Conservation (phyloP, 2,888 invertebrate genomes). For the Nysson spinosus region DNA sequence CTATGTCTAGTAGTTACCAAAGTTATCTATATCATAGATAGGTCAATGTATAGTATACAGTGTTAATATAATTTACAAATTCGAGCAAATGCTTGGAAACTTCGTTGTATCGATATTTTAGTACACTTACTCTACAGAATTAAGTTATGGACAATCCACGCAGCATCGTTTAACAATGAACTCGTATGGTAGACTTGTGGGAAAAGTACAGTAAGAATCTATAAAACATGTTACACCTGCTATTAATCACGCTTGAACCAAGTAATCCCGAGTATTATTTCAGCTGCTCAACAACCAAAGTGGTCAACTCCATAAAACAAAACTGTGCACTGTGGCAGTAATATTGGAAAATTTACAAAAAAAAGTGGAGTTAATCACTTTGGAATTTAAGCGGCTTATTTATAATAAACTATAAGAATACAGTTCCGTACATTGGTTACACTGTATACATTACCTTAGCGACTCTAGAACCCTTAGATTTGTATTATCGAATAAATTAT, state of each 20-base stretch:
- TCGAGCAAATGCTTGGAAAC: slow-evolving; percentile 37
- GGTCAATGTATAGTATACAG: slow-evolving; percentile 50
- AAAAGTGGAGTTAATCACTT: too few relatives aligned
- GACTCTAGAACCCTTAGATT: slow-evolving; percentile 39
- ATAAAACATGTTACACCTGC: slow-evolving; percentile 37
- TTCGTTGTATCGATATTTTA: slow-evolving; percentile 59
- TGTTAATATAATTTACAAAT: slow-evolving; percentile 56
- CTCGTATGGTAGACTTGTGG: slow-evolving; percentile 31
- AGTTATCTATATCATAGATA: slow-evolving; percentile 54
- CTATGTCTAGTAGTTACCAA: slow-evolving; percentile 53
- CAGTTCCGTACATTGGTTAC: slow-evolving; percentile 44
- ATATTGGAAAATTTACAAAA: too few relatives aligned
- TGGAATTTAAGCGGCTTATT: slow-evolving; percentile 1
- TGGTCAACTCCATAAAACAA: too few relatives aligned
- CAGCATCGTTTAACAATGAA: slow-evolving; percentile 39
- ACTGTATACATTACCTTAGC: slow-evolving; percentile 42
- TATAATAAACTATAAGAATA: slow-evolving; percentile 18
- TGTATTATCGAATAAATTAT: slow-evolving; percentile 61
- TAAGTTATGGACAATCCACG: slow-evolving; percentile 49
- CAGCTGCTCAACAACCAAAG: too few relatives aligned
- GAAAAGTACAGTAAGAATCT: slow-evolving; percentile 35
- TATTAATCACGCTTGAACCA: slow-evolving; percentile 27
- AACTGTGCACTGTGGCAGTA: too few relatives aligned
- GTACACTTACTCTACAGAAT: slow-evolving; percentile 42
- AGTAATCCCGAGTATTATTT: too few relatives aligned